These are phyloP conservation scores for Abscondita cerata DNA, from an alignment of 2,888 invertebrate species.

Conservation along the genomic window DNA sequence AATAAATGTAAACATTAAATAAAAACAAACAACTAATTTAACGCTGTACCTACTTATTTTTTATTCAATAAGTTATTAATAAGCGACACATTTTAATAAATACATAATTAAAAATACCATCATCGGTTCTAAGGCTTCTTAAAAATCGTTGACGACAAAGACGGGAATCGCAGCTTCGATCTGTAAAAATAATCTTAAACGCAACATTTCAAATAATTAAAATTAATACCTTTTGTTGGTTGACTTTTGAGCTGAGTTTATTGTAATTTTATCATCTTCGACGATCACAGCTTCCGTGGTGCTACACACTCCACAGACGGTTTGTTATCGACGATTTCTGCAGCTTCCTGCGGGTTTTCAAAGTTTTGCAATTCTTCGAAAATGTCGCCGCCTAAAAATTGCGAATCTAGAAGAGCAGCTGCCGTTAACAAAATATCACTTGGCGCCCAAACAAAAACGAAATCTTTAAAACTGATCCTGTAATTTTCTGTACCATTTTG, in stretches of 20 bases:
- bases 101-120: no score
- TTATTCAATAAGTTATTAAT: background rate
- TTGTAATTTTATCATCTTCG: background rate
- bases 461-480: slow-evolving; percentile 71
- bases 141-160: background rate
- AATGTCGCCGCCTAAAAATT: slow-evolving; percentile 40
- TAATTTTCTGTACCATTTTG: slow-evolving; percentile 82
- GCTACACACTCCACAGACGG: background rate
- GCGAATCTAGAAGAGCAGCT: slow-evolving; percentile 59
- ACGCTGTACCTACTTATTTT: background rate
- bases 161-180: background rate
- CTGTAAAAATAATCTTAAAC: background rate
- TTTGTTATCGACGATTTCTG: background rate
- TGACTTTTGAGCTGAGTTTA: background rate
- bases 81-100: background rate
- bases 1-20: slow-evolving; percentile 3
- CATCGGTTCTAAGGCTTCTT: slow-evolving; percentile 10
- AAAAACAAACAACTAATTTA: no score
- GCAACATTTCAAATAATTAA: background rate
- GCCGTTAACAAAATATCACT: slow-evolving; percentile 67
- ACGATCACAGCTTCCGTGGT: background rate
- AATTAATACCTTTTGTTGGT: background rate
- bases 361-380: slow-evolving; percentile 26
- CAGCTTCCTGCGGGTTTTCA: slow-evolving; percentile 11
- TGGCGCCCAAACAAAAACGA: slow-evolving; percentile 71